Evolutionary conservation across 2,113 vertebrate species (phyloP).

Genomic region (Rousettus leschenaultii): DNA sequence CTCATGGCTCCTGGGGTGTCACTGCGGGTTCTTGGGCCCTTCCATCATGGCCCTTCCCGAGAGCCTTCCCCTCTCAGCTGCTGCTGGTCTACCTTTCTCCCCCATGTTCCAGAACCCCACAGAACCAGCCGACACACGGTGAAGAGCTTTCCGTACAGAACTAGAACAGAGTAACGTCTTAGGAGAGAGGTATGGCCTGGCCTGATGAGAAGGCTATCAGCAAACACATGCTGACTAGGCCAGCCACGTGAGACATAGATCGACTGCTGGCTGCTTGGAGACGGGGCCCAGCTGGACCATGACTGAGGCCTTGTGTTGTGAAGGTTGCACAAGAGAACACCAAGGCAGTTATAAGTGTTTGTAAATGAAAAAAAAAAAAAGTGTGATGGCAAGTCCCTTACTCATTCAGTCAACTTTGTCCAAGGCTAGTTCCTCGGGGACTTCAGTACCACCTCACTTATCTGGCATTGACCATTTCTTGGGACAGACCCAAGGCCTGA

Average conservation of each 20-base stretch:
- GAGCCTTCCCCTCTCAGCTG: neutral
- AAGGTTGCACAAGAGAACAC: constrained; percentile 37
- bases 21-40: neutral
- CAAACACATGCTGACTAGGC: neutral
- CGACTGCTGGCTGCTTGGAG: constrained; percentile 58
- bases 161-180: neutral
- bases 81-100: neutral
- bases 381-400: neutral
- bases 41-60: neutral
- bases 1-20: neutral
- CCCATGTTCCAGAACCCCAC: neutral
- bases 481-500: constrained; percentile 15
- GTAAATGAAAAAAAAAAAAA: neutral
- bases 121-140: neutral
- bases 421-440: constrained; percentile 22
- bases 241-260: constrained; percentile 26
- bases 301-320: neutral
- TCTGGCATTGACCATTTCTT: neutral
- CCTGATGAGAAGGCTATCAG: constrained; percentile 53
- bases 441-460: constrained; percentile 22
- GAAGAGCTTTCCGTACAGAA: neutral
- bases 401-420: neutral
- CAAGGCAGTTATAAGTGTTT: neutral
- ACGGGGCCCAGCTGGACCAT: constrained; percentile 27
- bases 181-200: neutral